Evolutionary conservation across 2,888 invertebrate genomes (phyloP).

Genomic region (Cerceris ruficornis): DNA sequence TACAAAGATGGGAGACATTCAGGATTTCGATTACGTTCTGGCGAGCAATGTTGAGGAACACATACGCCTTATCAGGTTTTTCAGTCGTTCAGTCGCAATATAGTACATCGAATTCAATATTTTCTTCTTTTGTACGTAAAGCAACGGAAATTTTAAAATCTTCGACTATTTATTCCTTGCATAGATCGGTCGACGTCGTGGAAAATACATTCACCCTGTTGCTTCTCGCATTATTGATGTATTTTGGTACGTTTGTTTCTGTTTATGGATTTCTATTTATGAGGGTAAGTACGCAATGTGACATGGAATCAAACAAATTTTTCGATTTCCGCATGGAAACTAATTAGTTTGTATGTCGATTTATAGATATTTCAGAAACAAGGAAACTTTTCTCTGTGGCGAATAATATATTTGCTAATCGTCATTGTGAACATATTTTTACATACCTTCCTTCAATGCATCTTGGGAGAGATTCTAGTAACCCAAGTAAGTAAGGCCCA

Average conservation of each 20-base stretch:
- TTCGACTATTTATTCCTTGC: neutral
- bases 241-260: constrained; percentile 13
- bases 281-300: constrained; percentile 13
- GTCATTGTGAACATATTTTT: neutral
- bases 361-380: neutral
- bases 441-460: constrained; percentile 9
- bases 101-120: neutral
- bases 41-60: constrained; percentile 5
- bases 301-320: neutral
- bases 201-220: constrained; percentile 24
- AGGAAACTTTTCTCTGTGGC: neutral
- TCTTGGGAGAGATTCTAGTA: constrained; percentile 8
- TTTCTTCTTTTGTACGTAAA: neutral
- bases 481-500: constrained; percentile 7
- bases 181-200: constrained; percentile 12
- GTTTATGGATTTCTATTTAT: constrained; percentile 21
- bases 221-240: constrained; percentile 11
- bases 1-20: neutral
- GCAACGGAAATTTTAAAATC: neutral
- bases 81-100: neutral
- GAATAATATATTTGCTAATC: neutral
- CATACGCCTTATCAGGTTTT: constrained; percentile 21
- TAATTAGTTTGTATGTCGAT: neutral
- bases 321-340: neutral
- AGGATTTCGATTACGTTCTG: constrained; percentile 2